Evolutionary conservation across 2,113 vertebrate genomes (phyloP).

Genomic region (Pachyramphus minor): DNA sequence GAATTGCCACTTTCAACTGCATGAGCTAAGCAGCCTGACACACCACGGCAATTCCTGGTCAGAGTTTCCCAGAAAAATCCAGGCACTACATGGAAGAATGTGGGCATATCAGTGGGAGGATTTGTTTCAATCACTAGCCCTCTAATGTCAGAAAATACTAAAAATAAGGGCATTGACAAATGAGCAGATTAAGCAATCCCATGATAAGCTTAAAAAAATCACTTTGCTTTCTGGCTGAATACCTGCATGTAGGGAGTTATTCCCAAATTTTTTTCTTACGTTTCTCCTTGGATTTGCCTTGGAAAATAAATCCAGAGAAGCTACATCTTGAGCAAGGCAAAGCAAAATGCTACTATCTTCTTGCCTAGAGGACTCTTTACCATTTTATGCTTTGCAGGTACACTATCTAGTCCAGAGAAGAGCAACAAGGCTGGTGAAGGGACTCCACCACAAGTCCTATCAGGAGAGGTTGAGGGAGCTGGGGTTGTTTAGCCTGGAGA

Average conservation of each 20-base stretch:
- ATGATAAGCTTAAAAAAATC: not conserved
- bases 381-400: not conserved
- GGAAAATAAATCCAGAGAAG: not conserved
- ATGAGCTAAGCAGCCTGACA: not conserved
- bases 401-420: not conserved
- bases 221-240: not conserved
- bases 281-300: not conserved
- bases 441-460: too few species aligned
- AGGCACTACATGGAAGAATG: not conserved
- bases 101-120: accelerated
- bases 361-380: not conserved
- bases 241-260: not conserved
- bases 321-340: not conserved
- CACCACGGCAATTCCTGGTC: not conserved
- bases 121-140: not conserved
- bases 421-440: too few species aligned
- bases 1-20: not conserved
- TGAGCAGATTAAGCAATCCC: not conserved
- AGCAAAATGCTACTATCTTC: not conserved
- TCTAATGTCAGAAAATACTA: not conserved
- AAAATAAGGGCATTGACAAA: not conserved
- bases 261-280: not conserved
- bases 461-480: too few species aligned
- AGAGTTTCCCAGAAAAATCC: not conserved
- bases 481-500: too few species aligned